Evolutionary conservation across 1,140 invertebrate genomes (phyloP), one percentile per base, ranked within the genome.

Genomic region (Drosophila subpulchrella): DNA sequence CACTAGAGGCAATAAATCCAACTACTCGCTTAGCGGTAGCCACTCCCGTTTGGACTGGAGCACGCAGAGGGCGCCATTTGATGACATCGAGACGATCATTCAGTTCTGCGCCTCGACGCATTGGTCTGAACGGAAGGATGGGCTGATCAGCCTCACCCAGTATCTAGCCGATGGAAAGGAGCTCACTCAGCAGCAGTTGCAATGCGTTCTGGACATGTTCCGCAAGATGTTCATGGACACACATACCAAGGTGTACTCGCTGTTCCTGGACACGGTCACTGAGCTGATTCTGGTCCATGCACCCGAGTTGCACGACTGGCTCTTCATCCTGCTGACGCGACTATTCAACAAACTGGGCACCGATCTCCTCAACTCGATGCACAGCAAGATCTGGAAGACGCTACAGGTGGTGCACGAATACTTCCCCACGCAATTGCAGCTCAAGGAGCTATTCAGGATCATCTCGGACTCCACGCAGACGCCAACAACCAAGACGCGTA

Each of bases 211-310:
- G 0, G 98, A 99, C 80, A 96, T 98, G 70, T 97, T 98, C 89
- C 97, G 97, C 46, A 97, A 97, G 93, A 98, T 99, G 97, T 98
- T 99, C 85, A 97, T 98, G 95, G 98, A 99, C 92, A 97, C 97
- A n/a, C 97, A 98, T 91, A 98, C 97, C 3, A 99, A 99, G 93
- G 97, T 98, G 50, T 98, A 99, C 92, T 97, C 96, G 51, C 93
- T 99, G 59, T 98, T 99, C 93, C 93, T 99, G 79, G 98, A 99
- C 82, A 97, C 97, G 0, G 94, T 99, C 15, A 96, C 97, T 74
- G 97, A 98, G 90, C 93, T 99, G 62, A 96, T 99, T 50, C 93
- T 95, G 68, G 95, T 96, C n/a, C 97, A 99, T 93, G 96, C 95
- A 68, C 94, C 95, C 67, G 97, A 98, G 77, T 93, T 99, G 11